Evolutionary conservation across 2,797 vertebrate species (phyloP), one percentile per base, ranked within the genome.

Genomic region (Sardinella longiceps): DNA sequence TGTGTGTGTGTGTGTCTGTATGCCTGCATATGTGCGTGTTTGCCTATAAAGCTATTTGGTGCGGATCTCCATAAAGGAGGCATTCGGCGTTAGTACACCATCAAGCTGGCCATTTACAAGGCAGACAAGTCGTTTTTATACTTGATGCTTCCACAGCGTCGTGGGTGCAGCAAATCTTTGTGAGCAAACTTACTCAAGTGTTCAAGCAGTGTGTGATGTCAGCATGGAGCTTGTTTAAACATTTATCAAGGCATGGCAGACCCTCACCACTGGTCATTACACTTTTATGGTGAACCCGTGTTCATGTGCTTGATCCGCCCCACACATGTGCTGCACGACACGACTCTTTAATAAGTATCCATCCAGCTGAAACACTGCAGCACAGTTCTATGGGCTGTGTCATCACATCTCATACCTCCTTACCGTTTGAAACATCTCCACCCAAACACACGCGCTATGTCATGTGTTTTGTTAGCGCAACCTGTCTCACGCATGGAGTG

Each of bases 51-150:
- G 70, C 18, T 37, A 77, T 77, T 39, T 56, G 58, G 45, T 51
- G 46, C 81, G n/a, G 56, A 81, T 70, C 81, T n/a, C 53, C 80
- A 80, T 60, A n/a, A 56, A 20, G 37, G 86, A 89, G 86, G 81
- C 82, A 81, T 82, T 83, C 81, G 53, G 45, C 53, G 81, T 80
- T 86, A 83, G 37, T 77, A 84, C 43, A 84, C 80, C 82, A 86
- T 88, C 84, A 84, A 87, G 88, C 70, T 82, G 87, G 81, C 87
- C 88, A 89, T 88, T 89, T 88, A 89, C 89, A 86, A 82, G 88
- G 58, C 83, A 83, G 85, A 53, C 82, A 88, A 83, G 63, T 83
- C 80, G 48, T 88, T 89, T n/a, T 89, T 84, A 20, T 83, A 87
- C 87, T 86, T 84, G 43, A 80, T 81, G 87, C 85, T 85, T 88